Evolutionary conservation across 2,797 vertebrate species (phyloP).

Genomic region (Cygnus olor): DNA sequence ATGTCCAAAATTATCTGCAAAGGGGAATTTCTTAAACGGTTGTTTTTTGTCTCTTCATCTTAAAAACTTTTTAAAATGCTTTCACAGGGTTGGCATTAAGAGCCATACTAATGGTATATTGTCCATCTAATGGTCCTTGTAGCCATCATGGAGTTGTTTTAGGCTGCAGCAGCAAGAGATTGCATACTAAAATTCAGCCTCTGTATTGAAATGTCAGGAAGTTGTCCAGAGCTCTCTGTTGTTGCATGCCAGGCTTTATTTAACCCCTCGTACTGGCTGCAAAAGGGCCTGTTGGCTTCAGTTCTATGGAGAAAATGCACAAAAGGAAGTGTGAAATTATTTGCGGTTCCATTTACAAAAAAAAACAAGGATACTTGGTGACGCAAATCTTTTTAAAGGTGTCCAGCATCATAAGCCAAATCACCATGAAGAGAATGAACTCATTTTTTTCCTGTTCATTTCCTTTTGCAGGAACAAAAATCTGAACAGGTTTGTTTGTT

Average conservation of each 20-base stretch:
- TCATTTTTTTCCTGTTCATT: fast-evolving
- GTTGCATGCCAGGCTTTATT: background rate
- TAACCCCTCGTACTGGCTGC: background rate
- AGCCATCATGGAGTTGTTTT: background rate
- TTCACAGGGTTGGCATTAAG: background rate
- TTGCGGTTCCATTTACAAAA: background rate
- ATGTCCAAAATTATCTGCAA: background rate
- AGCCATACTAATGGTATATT: background rate
- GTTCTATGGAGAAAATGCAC: background rate
- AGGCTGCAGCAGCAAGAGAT: background rate
- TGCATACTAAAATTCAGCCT: background rate
- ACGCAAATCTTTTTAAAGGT: slow-evolving; percentile 25
- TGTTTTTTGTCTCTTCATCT: background rate
- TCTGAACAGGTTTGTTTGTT: background rate
- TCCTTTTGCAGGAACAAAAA: background rate
- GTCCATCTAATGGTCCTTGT: background rate
- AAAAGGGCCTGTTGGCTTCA: background rate
- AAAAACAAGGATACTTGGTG: background rate
- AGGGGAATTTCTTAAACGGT: background rate
- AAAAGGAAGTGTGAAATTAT: background rate
- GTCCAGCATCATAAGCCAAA: slow-evolving; percentile 25
- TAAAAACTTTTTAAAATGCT: background rate
- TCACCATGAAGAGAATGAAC: background rate
- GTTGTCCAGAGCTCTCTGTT: background rate
- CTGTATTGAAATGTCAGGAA: background rate